Evolutionary conservation across 2,113 vertebrate species (phyloP).

Genomic region (Noturus placidus): DNA sequence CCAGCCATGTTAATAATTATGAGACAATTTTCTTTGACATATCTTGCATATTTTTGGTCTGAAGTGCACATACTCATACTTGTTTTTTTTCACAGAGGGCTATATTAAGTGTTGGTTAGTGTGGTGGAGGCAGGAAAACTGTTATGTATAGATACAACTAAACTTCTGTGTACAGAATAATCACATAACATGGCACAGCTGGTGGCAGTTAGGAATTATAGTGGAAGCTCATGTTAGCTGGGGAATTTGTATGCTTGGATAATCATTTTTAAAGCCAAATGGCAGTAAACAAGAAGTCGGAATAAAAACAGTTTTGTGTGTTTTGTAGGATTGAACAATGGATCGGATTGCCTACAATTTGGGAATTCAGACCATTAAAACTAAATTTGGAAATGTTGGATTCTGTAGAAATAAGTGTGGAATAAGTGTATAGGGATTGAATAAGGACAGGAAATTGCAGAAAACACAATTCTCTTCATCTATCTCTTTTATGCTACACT

Average conservation of each 20-base stretch:
- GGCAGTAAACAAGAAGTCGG: neutral
- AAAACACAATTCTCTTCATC: neutral
- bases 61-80: neutral
- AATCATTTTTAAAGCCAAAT: slow-evolving; percentile 22
- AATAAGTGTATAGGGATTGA: neutral
- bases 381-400: neutral
- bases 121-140: neutral
- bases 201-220: slow-evolving; percentile 46
- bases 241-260: slow-evolving; percentile 33
- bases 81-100: neutral
- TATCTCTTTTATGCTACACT: neutral
- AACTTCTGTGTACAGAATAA: slow-evolving; percentile 39
- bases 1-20: neutral
- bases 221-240: slow-evolving; percentile 30
- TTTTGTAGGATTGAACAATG: neutral
- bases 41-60: neutral
- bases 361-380: neutral
- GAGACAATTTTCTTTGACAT: neutral
- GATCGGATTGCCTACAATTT: neutral
- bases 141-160: slow-evolving; percentile 26
- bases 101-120: neutral
- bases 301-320: neutral
- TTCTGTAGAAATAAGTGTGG: neutral
- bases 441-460: neutral
- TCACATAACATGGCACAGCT: slow-evolving; percentile 47